Percentiles rank a stretch among this genome's conserved stretches.
These are phyloP conservation scores for Brachionus sp. DNA, from an alignment of 1,140 invertebrate species.

Conservation along the genomic window DNA sequence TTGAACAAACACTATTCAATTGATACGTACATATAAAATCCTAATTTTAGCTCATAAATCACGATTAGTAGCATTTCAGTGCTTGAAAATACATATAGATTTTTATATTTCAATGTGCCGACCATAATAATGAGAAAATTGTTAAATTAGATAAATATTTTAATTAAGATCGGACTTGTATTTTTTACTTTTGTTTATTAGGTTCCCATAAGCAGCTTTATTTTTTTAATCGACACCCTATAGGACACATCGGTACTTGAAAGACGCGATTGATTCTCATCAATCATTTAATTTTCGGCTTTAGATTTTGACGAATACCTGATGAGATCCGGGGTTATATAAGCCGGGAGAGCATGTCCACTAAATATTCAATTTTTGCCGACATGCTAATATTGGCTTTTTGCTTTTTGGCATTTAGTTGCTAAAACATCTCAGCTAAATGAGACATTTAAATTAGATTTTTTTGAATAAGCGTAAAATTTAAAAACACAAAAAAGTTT, in stretches of 20 bases:
- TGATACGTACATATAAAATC: background rate
- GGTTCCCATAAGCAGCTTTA: background rate
- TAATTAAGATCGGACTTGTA: background rate
- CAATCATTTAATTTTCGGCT: background rate
- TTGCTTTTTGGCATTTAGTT: background rate
- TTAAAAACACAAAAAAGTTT: background rate
- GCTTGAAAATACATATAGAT: no score
- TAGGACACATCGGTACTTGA: background rate
- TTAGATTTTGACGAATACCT: background rate
- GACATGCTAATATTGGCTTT: background rate
- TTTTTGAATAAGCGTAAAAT: background rate
- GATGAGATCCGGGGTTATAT: background rate
- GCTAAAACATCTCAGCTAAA: background rate
- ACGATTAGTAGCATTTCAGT: background rate
- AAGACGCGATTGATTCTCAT: background rate
- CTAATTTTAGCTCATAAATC: background rate
- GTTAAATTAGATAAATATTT: slow-evolving; percentile 1
- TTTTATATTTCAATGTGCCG: background rate
- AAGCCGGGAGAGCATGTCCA: background rate
- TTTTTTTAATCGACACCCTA: background rate
- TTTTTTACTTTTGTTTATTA: background rate
- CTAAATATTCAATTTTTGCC: background rate
- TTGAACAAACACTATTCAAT: background rate
- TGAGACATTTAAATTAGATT: background rate
- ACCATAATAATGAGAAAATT: background rate